Evolutionary conservation across 2,113 vertebrate genomes (phyloP).

Genomic region (Ivindomyrus marchei): DNA sequence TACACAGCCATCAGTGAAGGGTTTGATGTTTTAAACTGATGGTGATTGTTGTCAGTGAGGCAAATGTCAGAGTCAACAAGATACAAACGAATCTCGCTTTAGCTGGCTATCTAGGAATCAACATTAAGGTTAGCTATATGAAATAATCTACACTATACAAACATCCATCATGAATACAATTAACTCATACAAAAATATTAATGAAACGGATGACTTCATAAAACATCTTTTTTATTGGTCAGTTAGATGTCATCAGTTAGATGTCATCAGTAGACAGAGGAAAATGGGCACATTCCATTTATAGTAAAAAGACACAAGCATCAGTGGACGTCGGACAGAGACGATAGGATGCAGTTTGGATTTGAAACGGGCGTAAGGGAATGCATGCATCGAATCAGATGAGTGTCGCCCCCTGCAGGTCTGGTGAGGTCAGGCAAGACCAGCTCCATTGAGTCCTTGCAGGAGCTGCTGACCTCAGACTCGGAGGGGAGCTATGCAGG

Average conservation of each 20-base stretch:
- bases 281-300: background rate
- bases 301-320: background rate
- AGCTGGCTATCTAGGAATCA: background rate
- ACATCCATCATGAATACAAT: background rate
- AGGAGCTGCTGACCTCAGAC: slow-evolving; percentile 85
- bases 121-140: background rate
- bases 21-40: background rate
- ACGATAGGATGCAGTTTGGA: background rate
- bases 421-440: slow-evolving; percentile 63
- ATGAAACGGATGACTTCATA: background rate
- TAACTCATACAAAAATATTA: background rate
- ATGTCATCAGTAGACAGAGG: background rate
- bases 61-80: background rate
- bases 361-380: background rate
- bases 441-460: slow-evolving; percentile 85
- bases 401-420: slow-evolving; percentile 18
- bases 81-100: background rate
- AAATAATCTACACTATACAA: background rate
- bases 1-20: background rate
- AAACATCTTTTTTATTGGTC: background rate
- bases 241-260: background rate
- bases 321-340: background rate
- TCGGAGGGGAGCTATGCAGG: slow-evolving; percentile 88
- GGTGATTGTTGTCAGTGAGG: background rate
- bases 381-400: background rate